Conservation (phyloP, 1,140 invertebrate species). For the Drosophila nebulosa region DNA sequence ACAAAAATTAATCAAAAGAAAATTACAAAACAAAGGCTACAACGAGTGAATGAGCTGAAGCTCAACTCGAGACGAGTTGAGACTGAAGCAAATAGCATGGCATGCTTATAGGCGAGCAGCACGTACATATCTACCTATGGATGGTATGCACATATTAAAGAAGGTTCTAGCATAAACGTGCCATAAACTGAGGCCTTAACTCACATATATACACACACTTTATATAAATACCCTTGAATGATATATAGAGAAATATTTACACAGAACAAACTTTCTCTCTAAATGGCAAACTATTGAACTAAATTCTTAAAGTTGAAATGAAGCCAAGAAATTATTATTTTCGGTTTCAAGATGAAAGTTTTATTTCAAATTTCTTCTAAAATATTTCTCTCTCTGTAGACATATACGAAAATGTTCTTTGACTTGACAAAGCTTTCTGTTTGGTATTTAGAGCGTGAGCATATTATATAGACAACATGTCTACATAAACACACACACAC, state of each 20-base stretch:
- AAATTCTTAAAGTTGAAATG: too few species aligned
- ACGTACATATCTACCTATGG: slow-evolving; percentile 32
- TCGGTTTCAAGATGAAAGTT: neutral
- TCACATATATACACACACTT: neutral
- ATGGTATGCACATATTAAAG: slow-evolving; percentile 34
- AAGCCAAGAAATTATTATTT: too few species aligned
- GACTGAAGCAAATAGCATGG: slow-evolving; percentile 17
- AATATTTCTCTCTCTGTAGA: neutral
- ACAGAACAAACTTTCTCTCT: neutral
- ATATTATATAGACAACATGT: slow-evolving; percentile 57
- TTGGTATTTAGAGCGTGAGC: slow-evolving; percentile 61
- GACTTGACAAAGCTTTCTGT: slow-evolving; percentile 65
- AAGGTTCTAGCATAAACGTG: slow-evolving; percentile 47
- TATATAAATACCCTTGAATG: neutral
- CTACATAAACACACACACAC: neutral
- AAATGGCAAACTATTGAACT: too few species aligned
- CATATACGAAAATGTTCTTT: slow-evolving; percentile 26
- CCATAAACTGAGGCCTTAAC: slow-evolving; percentile 39
- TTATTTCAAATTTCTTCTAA: neutral
- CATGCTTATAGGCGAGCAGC: slow-evolving; percentile 35
- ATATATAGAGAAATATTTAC: neutral
- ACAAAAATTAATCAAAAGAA: slow-evolving; percentile 62
- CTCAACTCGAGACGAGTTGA: slow-evolving; percentile 17
- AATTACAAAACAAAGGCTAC: slow-evolving; percentile 55
- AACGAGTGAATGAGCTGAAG: neutral